phyloP scores from a whole-genome alignment of 2,113 vertebrate genomes.

The Hippocampus mohnikei region DNA sequence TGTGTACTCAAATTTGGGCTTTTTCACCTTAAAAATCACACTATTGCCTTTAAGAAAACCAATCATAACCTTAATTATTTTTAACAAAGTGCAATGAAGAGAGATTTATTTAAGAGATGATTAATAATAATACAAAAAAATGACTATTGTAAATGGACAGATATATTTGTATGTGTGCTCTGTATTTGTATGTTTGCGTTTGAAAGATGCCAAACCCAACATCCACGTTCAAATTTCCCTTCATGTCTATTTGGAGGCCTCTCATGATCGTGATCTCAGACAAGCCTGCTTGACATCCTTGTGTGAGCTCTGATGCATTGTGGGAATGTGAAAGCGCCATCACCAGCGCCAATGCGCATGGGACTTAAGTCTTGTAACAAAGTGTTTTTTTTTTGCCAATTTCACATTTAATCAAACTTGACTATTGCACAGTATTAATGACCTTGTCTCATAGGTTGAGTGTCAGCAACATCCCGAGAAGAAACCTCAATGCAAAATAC shows the following conservation, averaged over 20 bases:
- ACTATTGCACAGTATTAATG: slow-evolving; percentile 74
- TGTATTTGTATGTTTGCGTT: slow-evolving; percentile 62
- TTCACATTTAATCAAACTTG: slow-evolving; percentile 60
- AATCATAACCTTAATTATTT: slow-evolving; percentile 74
- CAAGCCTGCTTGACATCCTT: slow-evolving; percentile 13
- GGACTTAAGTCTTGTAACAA: slow-evolving; percentile 10
- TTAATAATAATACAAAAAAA: slow-evolving; percentile 66
- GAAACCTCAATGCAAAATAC: slow-evolving; percentile 61
- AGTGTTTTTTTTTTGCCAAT: slow-evolving; percentile 24
- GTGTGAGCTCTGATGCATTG: slow-evolving; percentile 30
- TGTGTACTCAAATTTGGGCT: slow-evolving; percentile 73
- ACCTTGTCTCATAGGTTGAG: slow-evolving; percentile 69
- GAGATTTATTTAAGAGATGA: slow-evolving; percentile 77
- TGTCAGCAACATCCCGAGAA: slow-evolving; percentile 61
- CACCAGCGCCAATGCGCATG: slow-evolving; percentile 33
- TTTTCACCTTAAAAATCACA: slow-evolving; percentile 76
- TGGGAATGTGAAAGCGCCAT: slow-evolving; percentile 14
- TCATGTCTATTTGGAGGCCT: slow-evolving; percentile 9
- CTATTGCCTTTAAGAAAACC: slow-evolving; percentile 77
- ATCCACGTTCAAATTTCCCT: slow-evolving; percentile 43
- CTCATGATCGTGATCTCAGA: slow-evolving; percentile 4
- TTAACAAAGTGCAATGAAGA: slow-evolving; percentile 81
- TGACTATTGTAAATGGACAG: slow-evolving; percentile 72
- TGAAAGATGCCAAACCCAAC: slow-evolving; percentile 47
- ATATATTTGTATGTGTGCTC: slow-evolving; percentile 70